Conservation (phyloP, 2,113 vertebrate species). For the Engraulis encrasicolus region DNA sequence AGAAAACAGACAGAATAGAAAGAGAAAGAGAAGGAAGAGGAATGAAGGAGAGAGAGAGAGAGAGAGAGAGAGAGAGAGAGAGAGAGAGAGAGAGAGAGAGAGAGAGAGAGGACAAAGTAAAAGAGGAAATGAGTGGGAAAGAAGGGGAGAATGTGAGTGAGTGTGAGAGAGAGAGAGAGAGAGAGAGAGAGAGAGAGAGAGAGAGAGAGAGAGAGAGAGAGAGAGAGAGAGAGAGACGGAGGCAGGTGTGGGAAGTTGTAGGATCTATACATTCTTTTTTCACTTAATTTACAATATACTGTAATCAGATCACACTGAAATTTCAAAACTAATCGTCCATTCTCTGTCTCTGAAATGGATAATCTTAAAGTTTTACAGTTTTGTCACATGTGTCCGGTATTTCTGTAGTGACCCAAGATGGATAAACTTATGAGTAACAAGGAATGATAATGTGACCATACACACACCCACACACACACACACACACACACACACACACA, state of each 20-base stretch:
- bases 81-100: background rate
- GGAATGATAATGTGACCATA: no score
- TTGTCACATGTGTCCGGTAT: no score
- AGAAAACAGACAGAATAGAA: no score
- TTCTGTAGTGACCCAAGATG: no score
- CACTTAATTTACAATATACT: no score
- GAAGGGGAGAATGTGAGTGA: background rate
- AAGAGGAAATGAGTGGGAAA: background rate
- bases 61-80: constrained; percentile 24
- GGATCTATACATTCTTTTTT: background rate
- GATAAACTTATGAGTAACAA: no score
- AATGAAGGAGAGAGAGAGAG: background rate
- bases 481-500: constrained; percentile 14
- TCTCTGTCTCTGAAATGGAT: no score
- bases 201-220: constrained; percentile 21
- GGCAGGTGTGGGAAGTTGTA: no score
- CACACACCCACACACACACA: no score
- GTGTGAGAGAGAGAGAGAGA: background rate
- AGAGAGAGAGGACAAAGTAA: constrained; percentile 28
- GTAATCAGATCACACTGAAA: no score
- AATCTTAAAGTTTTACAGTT: no score
- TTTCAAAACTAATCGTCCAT: no score
- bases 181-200: background rate
- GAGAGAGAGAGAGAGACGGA: constrained; percentile 33
- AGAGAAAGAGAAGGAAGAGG: background rate